Base-by-base conservation (phyloP, 2,797 vertebrate species). In the Rhinophrynus dorsalis region DNA sequence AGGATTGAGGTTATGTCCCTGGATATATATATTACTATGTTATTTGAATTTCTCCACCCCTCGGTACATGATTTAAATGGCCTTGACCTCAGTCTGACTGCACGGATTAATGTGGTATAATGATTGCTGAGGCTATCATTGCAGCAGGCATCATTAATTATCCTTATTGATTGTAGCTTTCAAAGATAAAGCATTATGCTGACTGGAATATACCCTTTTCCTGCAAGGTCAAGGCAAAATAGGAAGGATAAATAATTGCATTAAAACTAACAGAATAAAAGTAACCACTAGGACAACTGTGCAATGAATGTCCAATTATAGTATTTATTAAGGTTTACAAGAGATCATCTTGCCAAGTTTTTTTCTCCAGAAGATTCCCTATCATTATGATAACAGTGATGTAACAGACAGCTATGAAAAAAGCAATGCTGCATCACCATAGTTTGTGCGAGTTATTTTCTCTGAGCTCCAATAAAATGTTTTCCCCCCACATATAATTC, bases 61-160 rank as follows among this genome's bases (percentile, higher is more conserved):
- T 88, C 92, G 92, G 93, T 96, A 94, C 95, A 93, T 90, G 90
- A 94, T 94, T 93, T 88, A 86, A 90, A 90, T 90, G 93, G 96
- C 96, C 94, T 97, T 99, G 96, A 98, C 97, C 96, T 93, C 87
- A 73, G 87, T 82, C 92, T 94, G 94, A 95, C 94, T 96, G 92
- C 92, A 91, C 92, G 93, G 95, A 96, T 96, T 96, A 97, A 97
- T 97, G 94, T 91, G 87, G 90, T 87, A 91, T 95, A 95, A 96
- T 97, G 96, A 97, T 94, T 95, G 95, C 94, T 95, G 93, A 96
- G 96, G 94, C 94, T 94, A 95, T 97, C 94, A 96, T 94, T 94
- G 94, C 92, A 90, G 92, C 92, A 92, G 94, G 96, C 95, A 96
- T 98, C 96, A 98, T 99, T 99, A 99, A 99, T 99, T 99, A 97